Evolutionary conservation across 2,113 vertebrate genomes (phyloP).

Genomic region (Marcusenius ussheri): DNA sequence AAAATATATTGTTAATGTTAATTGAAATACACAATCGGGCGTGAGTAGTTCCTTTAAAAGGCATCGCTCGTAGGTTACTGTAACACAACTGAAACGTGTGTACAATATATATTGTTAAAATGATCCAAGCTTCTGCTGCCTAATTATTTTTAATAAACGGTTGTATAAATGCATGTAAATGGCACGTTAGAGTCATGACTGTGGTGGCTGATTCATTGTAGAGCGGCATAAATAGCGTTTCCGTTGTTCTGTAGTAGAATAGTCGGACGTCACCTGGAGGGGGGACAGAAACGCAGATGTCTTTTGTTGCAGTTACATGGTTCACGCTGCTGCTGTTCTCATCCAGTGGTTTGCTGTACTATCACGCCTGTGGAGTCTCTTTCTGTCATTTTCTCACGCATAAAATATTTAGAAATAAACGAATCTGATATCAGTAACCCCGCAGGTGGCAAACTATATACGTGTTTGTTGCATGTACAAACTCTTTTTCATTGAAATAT

Average conservation of each 20-base stretch:
- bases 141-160: not conserved
- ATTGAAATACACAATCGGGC: not conserved
- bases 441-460: not conserved
- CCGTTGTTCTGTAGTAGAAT: not conserved
- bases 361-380: not conserved
- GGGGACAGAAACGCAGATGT: not conserved
- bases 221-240: not conserved
- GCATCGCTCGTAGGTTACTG: not conserved
- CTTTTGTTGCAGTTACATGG: not conserved
- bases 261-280: slow-evolving; percentile 1
- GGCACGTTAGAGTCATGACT: not conserved
- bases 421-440: not conserved
- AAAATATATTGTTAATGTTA: not conserved
- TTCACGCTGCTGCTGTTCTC: not conserved
- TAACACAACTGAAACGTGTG: not conserved
- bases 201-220: not conserved
- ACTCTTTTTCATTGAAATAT: not conserved
- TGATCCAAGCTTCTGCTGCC: not conserved
- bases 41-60: not conserved
- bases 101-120: not conserved
- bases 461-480: not conserved
- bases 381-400: not conserved
- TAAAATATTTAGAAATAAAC: not conserved
- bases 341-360: not conserved
- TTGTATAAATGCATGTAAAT: not conserved